Evolutionary conservation across 2,888 invertebrate species (phyloP).

Genomic region (Hydrotaea cyrtoneurina): DNA sequence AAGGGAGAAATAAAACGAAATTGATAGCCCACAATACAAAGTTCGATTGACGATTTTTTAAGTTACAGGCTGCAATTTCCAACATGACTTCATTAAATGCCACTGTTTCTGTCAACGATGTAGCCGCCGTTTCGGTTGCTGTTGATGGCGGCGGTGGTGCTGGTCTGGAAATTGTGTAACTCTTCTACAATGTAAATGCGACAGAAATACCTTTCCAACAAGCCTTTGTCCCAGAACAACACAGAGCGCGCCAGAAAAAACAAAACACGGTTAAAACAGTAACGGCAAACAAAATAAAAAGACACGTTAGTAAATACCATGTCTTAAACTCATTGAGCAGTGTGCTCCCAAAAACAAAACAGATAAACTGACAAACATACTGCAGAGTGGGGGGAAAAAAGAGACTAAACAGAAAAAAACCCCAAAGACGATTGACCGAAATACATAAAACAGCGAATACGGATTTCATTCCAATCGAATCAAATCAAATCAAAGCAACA

Average conservation of each 20-base stretch:
- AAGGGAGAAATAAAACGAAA: constrained; percentile 1
- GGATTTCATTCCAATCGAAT: constrained; percentile 24
- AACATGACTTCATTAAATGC: constrained; percentile 65
- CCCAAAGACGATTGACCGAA: constrained; percentile 63
- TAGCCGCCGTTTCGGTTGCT: background rate
- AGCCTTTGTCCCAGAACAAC: constrained; percentile 13
- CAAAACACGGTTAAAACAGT: no score
- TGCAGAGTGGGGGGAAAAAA: background rate
- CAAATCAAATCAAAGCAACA: constrained; percentile 30
- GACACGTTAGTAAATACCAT: constrained; percentile 43
- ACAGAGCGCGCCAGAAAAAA: constrained; percentile 18
- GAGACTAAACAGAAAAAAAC: constrained; percentile 48
- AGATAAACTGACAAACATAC: constrained; percentile 30
- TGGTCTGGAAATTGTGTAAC: constrained; percentile 31
- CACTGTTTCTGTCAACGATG: background rate
- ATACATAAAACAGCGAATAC: constrained; percentile 63
- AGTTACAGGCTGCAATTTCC: constrained; percentile 8
- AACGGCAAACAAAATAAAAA: constrained; percentile 1
- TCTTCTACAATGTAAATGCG: constrained; percentile 46
- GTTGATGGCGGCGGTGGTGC: no score
- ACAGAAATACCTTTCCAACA: constrained; percentile 38
- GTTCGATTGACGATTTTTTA: background rate
- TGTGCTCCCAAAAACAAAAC: background rate
- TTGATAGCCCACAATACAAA: background rate
- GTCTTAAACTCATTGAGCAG: constrained; percentile 49